Percentiles rank a stretch among this genome's conserved stretches.
Evolutionary conservation across 2,888 invertebrate species (phyloP).

Genomic region (Ryuthela nishihirai): DNA sequence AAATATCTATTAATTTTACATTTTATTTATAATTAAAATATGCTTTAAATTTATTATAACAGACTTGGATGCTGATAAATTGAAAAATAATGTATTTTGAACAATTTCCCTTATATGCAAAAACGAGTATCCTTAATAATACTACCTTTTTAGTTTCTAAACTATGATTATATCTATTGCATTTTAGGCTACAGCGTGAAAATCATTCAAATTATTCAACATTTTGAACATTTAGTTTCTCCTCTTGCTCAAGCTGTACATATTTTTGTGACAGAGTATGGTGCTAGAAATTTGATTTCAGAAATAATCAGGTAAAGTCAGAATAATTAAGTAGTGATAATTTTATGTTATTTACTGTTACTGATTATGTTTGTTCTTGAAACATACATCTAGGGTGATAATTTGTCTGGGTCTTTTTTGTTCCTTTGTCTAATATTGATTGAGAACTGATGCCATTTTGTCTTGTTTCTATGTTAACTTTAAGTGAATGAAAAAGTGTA

Average conservation of each 20-base stretch:
- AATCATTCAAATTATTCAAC: slow-evolving; percentile 65
- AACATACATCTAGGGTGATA: background rate
- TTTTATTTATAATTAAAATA: no score
- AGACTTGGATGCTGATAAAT: no score
- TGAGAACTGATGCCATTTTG: no score
- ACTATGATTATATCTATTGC: slow-evolving; percentile 5
- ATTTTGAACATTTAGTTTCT: slow-evolving; percentile 66
- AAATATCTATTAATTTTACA: no score
- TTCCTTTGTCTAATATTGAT: background rate
- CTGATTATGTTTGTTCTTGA: background rate
- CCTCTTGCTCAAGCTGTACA: slow-evolving; percentile 68
- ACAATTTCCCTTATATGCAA: background rate
- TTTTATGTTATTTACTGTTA: no score
- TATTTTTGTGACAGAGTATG: slow-evolving; percentile 64
- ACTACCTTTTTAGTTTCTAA: background rate
- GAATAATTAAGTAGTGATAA: no score
- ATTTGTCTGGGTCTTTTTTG: background rate
- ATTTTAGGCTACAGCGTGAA: slow-evolving; percentile 48
- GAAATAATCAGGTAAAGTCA: slow-evolving; percentile 60
- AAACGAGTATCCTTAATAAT: background rate
- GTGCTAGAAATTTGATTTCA: slow-evolving; percentile 64
- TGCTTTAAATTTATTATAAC: no score
- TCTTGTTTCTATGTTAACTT: no score
- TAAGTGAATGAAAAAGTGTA: no score
- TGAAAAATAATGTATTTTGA: no score